Evolutionary conservation across 1,140 invertebrate species (phyloP).

Genomic region (Leptinotarsa texana): DNA sequence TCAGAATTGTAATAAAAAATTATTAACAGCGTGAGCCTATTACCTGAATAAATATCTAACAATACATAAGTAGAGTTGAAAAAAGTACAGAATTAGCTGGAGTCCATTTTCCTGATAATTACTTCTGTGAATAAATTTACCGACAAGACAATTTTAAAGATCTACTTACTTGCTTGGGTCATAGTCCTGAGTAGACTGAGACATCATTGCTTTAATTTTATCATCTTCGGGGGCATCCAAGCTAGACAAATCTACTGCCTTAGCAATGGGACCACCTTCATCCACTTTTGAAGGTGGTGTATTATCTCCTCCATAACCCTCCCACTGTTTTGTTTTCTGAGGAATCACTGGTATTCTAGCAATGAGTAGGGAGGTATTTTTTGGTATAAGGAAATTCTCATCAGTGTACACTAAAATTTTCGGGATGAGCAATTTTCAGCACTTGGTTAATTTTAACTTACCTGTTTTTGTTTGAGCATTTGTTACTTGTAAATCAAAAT

Average conservation of each 20-base stretch:
- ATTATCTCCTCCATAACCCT: constrained; percentile 54
- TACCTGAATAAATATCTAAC: too few relatives aligned
- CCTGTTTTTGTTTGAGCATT: constrained; percentile 98
- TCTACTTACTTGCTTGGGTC: constrained; percentile 89
- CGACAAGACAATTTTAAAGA: constrained; percentile 4
- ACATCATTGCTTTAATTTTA: constrained; percentile 96
- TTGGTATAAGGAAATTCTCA: constrained; percentile 88
- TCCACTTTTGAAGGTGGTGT: constrained; percentile 58
- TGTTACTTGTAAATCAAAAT: constrained; percentile 94
- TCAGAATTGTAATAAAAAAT: too few relatives aligned
- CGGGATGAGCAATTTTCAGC: constrained; percentile 12
- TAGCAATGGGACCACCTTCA: constrained; percentile 57
- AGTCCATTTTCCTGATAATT: too few relatives aligned
- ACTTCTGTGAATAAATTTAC: too few relatives aligned
- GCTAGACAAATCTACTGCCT: constrained; percentile 82
- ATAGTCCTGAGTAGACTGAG: constrained; percentile 94
- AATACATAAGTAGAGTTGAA: too few relatives aligned
- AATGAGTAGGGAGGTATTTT: constrained; percentile 96
- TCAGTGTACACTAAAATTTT: constrained; percentile 83
- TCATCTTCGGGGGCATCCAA: constrained; percentile 94
- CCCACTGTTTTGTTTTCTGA: constrained; percentile 76
- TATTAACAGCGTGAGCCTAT: too few relatives aligned
- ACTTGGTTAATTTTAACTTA: constrained; percentile 54
- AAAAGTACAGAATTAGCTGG: too few relatives aligned
- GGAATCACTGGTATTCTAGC: constrained; percentile 83